Conservation (phyloP, 2,888 invertebrate species). For the Eupithecia pulchellata region DNA sequence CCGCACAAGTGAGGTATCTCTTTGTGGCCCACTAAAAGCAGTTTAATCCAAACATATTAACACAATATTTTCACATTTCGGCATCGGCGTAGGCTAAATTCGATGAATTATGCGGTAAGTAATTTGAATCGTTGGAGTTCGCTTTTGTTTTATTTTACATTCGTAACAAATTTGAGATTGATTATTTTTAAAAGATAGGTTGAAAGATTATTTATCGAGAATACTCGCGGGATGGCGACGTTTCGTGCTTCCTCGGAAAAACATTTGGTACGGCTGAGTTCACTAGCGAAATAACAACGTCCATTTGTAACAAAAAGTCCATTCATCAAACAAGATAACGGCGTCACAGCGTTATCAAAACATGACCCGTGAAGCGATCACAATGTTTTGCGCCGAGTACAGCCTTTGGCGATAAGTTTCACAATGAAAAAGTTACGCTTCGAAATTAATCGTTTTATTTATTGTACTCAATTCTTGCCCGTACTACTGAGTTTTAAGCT, state of each 20-base stretch:
- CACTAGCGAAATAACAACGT: constrained; percentile 77
- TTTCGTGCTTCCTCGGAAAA: constrained; percentile 57
- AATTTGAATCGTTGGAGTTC: background rate
- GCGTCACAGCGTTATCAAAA: constrained; percentile 82
- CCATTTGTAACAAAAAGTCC: constrained; percentile 82
- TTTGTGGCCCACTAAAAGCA: background rate
- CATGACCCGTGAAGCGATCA: constrained; percentile 80
- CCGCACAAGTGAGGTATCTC: background rate
- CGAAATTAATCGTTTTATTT: constrained; percentile 72
- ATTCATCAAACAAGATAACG: constrained; percentile 83
- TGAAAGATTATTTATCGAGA: constrained; percentile 43
- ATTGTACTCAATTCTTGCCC: constrained; percentile 54
- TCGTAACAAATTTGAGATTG: constrained; percentile 34
- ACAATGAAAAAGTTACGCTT: constrained; percentile 72
- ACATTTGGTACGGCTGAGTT: constrained; percentile 63
- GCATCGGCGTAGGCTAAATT: background rate
- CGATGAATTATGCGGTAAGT: background rate
- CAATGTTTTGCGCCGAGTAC: constrained; percentile 74
- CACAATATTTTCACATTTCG: background rate
- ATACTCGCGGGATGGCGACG: constrained; percentile 46
- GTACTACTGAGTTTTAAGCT: constrained; percentile 48
- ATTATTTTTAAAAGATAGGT: constrained; percentile 39
- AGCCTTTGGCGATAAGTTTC: constrained; percentile 70
- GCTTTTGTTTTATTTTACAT: constrained; percentile 23
- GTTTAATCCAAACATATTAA: background rate